phyloP scores from a whole-genome alignment of 2,888 invertebrate genomes.

The Trichacis sp. region DNA sequence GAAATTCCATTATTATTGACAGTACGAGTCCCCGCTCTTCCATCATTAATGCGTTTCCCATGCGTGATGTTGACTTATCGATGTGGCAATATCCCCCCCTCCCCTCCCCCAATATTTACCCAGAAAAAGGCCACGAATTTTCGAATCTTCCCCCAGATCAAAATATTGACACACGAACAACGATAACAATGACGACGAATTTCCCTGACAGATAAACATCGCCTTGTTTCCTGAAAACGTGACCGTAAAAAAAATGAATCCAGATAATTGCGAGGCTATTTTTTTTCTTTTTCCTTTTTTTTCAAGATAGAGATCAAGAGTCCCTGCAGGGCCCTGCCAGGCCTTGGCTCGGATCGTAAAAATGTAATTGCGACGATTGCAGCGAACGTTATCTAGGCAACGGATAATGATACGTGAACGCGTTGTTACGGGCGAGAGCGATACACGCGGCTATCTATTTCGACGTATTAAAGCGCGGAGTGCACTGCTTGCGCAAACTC shows the following conservation, averaged over 20 bases:
- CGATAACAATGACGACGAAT: too few relatives aligned
- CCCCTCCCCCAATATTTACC: too few relatives aligned
- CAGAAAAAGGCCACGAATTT: too few relatives aligned
- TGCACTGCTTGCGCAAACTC: constrained; percentile 45
- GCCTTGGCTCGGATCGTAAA: constrained; percentile 62
- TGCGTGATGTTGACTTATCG: background rate
- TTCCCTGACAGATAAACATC: too few relatives aligned
- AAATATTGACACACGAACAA: too few relatives aligned
- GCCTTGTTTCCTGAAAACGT: too few relatives aligned
- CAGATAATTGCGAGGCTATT: too few relatives aligned
- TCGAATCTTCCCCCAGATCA: too few relatives aligned
- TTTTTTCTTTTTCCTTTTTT: too few relatives aligned
- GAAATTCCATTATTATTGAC: constrained; percentile 37
- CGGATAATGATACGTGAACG: constrained; percentile 65
- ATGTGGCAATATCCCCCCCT: background rate
- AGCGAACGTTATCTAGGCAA: constrained; percentile 63
- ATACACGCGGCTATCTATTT: constrained; percentile 42
- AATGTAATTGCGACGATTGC: constrained; percentile 65
- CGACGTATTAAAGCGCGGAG: constrained; percentile 39
- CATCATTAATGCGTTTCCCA: background rate
- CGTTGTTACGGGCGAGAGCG: constrained; percentile 51
- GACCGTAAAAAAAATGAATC: too few relatives aligned
- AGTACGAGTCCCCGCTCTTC: constrained; percentile 1
- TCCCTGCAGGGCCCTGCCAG: too few relatives aligned
- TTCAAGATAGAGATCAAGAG: too few relatives aligned